phyloP scores from a whole-genome alignment of 2,797 vertebrate species.

The Phrynocephalus guinanensis region DNA sequence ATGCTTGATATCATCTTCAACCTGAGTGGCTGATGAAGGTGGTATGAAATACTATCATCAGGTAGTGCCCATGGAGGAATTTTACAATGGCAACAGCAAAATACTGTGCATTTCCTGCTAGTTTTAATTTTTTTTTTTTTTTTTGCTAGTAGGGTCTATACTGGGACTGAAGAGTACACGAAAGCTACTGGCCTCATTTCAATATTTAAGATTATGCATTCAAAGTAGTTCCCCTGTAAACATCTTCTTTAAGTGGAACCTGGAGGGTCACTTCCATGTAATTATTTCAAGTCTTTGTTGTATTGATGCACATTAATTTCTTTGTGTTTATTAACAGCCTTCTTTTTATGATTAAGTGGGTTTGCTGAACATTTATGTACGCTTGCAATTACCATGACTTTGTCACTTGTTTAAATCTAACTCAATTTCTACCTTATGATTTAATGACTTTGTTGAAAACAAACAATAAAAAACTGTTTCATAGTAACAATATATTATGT shows the following conservation, averaged over 20 bases:
- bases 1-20: background rate
- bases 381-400: background rate
- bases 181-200: background rate
- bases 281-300: background rate
- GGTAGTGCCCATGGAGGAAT: background rate
- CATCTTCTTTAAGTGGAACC: background rate
- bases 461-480: no score
- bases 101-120: no score
- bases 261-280: background rate
- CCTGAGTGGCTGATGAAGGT: no score
- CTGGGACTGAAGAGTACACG: background rate
- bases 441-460: background rate
- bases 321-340: background rate
- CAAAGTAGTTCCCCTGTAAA: background rate
- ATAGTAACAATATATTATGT: background rate
- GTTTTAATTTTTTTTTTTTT: background rate
- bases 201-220: background rate
- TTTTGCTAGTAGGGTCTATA: background rate
- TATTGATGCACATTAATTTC: background rate
- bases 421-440: no score
- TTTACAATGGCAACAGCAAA: background rate
- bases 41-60: background rate
- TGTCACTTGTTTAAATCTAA: background rate
- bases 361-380: background rate
- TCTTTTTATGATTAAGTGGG: background rate